phyloP scores from a whole-genome alignment of 2,113 vertebrate genomes.

The Brachypodius melanocephalos region DNA sequence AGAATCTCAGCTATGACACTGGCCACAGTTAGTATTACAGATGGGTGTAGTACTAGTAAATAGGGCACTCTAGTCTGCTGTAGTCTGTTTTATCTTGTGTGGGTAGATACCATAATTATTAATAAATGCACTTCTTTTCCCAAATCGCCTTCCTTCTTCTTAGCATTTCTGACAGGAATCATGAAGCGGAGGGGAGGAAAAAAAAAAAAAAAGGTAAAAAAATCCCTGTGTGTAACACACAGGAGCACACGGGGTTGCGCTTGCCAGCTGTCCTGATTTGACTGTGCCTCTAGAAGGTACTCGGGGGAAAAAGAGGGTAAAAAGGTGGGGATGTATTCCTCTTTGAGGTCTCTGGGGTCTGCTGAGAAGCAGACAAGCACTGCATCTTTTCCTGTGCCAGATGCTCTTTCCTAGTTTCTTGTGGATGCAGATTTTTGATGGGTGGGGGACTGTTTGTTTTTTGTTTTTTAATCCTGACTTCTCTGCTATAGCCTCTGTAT shows the following conservation, averaged over 20 bases:
- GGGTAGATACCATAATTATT: background rate
- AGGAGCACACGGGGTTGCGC: background rate
- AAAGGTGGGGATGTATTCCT: background rate
- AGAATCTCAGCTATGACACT: background rate
- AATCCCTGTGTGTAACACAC: background rate
- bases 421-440: background rate
- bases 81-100: background rate
- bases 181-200: background rate
- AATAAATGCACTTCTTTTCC: background rate
- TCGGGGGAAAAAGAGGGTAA: background rate
- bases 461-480: background rate
- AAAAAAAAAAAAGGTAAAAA: background rate
- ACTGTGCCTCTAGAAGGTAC: background rate
- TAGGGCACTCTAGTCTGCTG: background rate
- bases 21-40: background rate
- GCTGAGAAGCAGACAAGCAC: background rate
- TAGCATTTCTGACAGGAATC: background rate
- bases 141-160: background rate
- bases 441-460: background rate
- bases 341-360: background rate
- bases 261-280: constrained; percentile 1
- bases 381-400: background rate
- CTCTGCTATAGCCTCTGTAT: background rate
- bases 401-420: background rate
- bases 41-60: background rate